These are phyloP conservation scores for Pangasius macronema DNA, from an alignment of 2,797 vertebrate species.

Conservation along the genomic window DNA sequence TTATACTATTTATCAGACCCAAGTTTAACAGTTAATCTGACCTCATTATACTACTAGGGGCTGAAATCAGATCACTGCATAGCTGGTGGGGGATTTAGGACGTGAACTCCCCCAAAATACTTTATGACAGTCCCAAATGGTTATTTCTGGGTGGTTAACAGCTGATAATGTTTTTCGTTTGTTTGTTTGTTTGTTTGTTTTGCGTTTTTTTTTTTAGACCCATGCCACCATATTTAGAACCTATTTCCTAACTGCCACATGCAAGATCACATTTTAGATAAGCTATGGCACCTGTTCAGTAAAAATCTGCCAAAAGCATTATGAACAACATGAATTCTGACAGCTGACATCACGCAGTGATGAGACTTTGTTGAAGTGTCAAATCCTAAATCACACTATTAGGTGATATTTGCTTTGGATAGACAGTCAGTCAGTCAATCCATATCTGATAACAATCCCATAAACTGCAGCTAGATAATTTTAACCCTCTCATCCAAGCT, in stretches of 20 bases:
- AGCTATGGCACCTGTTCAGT: neutral
- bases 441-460: slow-evolving; percentile 44
- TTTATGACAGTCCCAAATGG: neutral
- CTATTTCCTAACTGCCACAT: neutral
- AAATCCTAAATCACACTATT: neutral
- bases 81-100: neutral
- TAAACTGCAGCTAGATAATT: neutral
- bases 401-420: neutral
- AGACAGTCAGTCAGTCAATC: slow-evolving; percentile 26
- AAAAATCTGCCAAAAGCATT: neutral
- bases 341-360: neutral
- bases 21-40: neutral
- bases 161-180: neutral
- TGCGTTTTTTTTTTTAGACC: neutral
- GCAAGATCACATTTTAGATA: neutral
- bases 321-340: slow-evolving; percentile 1
- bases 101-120: neutral
- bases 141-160: neutral
- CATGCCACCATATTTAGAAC: neutral
- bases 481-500: slow-evolving; percentile 32
- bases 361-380: slow-evolving; percentile 13
- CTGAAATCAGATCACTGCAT: neutral
- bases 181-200: neutral
- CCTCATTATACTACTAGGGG: neutral
- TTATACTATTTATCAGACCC: neutral